Conservation (phyloP, 1,140 invertebrate species). For the Drosophila mauritiana region DNA sequence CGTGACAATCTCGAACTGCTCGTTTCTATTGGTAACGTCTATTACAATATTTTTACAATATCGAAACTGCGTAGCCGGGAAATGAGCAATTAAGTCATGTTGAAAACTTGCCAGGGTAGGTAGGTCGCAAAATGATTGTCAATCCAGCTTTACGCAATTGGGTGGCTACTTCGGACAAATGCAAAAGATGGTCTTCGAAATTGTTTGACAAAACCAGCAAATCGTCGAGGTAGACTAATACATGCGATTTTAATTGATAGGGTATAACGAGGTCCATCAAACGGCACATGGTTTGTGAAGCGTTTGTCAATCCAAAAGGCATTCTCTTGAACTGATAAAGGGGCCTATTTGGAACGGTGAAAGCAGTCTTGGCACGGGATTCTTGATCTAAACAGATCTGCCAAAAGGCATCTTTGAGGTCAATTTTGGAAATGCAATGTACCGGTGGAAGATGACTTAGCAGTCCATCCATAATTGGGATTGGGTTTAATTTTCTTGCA, state of each 20-base stretch:
- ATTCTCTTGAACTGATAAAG: not conserved
- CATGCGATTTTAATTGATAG: too few species aligned
- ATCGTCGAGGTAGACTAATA: not conserved
- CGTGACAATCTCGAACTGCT: too few species aligned
- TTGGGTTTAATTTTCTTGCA: not conserved
- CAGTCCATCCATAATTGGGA: not conserved
- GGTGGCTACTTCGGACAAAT: too few species aligned
- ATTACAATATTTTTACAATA: too few species aligned
- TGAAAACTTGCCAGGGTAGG: too few species aligned
- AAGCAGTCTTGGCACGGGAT: not conserved
- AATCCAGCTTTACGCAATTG: too few species aligned
- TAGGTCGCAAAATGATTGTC: too few species aligned
- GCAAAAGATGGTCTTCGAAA: too few species aligned
- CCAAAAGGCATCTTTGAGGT: not conserved
- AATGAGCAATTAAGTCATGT: too few species aligned
- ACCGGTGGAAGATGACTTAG: not conserved
- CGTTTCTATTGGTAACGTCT: too few species aligned
- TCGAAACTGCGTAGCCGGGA: too few species aligned
- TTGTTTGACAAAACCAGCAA: not conserved
- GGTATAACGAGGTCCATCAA: too few species aligned
- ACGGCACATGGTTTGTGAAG: not conserved
- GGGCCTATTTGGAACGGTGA: not conserved
- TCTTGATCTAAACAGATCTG: not conserved
- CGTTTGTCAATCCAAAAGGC: not conserved
- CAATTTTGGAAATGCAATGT: not conserved